These are phyloP conservation scores for Copidosoma aretas DNA, from an alignment of 2,888 invertebrate species.

Conservation along the genomic window DNA sequence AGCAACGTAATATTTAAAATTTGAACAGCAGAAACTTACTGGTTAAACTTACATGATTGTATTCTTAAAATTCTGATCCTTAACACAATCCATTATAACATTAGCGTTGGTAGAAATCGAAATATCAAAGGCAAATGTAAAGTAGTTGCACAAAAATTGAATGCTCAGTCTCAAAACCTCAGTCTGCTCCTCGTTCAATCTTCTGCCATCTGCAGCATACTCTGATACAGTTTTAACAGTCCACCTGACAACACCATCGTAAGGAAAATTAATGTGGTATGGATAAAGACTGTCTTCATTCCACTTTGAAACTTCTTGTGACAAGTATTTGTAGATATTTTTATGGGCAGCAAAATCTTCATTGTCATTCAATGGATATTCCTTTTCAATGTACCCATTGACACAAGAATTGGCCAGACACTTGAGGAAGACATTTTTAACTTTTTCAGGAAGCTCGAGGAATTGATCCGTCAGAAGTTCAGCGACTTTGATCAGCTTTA, in stretches of 20 bases:
- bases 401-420: constrained; percentile 56
- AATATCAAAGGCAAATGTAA: constrained; percentile 48
- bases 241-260: constrained; percentile 51
- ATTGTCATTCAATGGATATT: constrained; percentile 28
- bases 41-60: constrained; percentile 49
- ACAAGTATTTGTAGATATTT: constrained; percentile 36
- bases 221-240: constrained; percentile 44
- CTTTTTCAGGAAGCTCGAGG: constrained; percentile 40
- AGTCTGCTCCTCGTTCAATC: constrained; percentile 41
- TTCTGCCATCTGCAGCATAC: constrained; percentile 22
- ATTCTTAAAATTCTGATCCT: constrained; percentile 45
- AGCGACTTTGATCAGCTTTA: constrained; percentile 50
- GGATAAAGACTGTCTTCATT: constrained; percentile 39
- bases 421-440: constrained; percentile 52
- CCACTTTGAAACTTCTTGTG: constrained; percentile 24
- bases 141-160: constrained; percentile 57
- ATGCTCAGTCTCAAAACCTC: constrained; percentile 51
- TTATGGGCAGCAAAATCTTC: constrained; percentile 19
- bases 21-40: neutral
- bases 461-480: constrained; percentile 45
- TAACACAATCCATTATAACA: constrained; percentile 43
- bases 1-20: constrained; percentile 1
- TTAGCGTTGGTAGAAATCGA: constrained; percentile 32
- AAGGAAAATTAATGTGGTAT: constrained; percentile 50
- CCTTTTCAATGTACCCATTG: constrained; percentile 47